Percentiles rank a stretch among this genome's conserved stretches.
Conservation (phyloP, 2,797 vertebrate genomes). For the Sebastes reedi region DNA sequence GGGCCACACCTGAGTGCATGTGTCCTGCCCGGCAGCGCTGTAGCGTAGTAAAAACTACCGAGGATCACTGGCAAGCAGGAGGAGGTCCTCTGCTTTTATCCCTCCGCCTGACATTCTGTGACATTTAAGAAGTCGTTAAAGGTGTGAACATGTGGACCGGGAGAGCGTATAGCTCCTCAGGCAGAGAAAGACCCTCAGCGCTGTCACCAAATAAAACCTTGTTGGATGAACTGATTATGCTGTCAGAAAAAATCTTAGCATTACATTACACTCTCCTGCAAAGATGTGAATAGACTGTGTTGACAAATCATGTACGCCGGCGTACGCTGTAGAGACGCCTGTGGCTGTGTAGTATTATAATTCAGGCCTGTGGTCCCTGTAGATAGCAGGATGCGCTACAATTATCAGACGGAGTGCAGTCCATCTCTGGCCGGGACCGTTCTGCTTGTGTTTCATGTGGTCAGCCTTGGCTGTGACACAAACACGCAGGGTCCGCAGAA, state of each 20-base stretch:
- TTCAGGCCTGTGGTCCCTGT: constrained; percentile 1
- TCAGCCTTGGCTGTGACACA: constrained; percentile 58
- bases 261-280: constrained; percentile 47
- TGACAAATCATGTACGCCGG: constrained; percentile 55
- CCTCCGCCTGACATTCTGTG: constrained; percentile 84
- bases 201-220: constrained; percentile 75
- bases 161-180: constrained; percentile 62
- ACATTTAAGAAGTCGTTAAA: constrained; percentile 88
- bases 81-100: constrained; percentile 79
- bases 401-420: constrained; percentile 44
- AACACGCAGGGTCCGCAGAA: constrained; percentile 50
- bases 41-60: constrained; percentile 66
- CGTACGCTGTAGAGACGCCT: constrained; percentile 6
- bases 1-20: constrained; percentile 76
- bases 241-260: constrained; percentile 58
- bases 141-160: constrained; percentile 73
- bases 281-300: constrained; percentile 53
- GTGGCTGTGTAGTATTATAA: not conserved
- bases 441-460: constrained; percentile 44
- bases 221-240: constrained; percentile 72
- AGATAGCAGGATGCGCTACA: constrained; percentile 37
- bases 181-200: constrained; percentile 67
- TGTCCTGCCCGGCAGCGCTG: constrained; percentile 69
- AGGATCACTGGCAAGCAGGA: constrained; percentile 74
- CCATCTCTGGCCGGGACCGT: constrained; percentile 19